These are phyloP conservation scores for Caenorhabditis imperialis DNA, from an alignment of 2,888 invertebrate species.

Conservation along the genomic window DNA sequence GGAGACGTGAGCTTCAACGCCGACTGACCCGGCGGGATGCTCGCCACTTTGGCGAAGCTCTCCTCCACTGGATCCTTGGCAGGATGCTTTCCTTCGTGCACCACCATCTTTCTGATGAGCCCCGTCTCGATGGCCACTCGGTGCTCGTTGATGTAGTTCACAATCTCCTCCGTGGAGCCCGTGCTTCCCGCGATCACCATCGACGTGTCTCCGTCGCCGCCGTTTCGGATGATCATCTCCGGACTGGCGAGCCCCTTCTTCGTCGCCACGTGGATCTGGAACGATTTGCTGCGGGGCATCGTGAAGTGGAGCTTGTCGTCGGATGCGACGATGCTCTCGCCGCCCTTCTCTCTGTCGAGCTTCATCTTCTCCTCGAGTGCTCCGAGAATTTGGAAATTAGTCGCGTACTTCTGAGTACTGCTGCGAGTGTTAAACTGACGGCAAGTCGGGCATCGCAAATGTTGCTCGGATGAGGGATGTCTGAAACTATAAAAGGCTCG, in stretches of 20 bases:
- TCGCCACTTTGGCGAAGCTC: constrained; percentile 16
- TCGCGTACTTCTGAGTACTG: constrained; percentile 4
- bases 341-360: not conserved
- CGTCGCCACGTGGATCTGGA: constrained; percentile 28
- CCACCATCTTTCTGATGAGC: constrained; percentile 2
- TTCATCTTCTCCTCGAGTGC: constrained; percentile 29
- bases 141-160: constrained; percentile 22
- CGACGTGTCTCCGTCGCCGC: constrained; percentile 8
- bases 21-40: constrained; percentile 20
- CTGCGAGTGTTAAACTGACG: constrained; percentile 10
- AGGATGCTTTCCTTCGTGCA: constrained; percentile 19
- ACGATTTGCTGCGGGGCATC: constrained; percentile 10
- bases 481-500: not conserved
- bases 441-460: constrained; percentile 25
- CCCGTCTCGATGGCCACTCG: constrained; percentile 23
- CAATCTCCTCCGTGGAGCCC: constrained; percentile 19
- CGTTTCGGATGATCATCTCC: constrained; percentile 32
- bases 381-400: constrained; percentile 34
- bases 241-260: constrained; percentile 19
- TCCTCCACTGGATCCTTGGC: not conserved
- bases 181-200: constrained; percentile 25
- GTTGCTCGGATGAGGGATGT: too few species aligned
- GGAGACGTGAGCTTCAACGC: constrained; percentile 15
- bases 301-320: constrained; percentile 14
- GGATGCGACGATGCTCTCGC: not conserved